A percentile compares a stretch with the other conserved stretches of the same genome.
Conservation (phyloP, 2,888 invertebrate species). For the Lobophora halterata region DNA sequence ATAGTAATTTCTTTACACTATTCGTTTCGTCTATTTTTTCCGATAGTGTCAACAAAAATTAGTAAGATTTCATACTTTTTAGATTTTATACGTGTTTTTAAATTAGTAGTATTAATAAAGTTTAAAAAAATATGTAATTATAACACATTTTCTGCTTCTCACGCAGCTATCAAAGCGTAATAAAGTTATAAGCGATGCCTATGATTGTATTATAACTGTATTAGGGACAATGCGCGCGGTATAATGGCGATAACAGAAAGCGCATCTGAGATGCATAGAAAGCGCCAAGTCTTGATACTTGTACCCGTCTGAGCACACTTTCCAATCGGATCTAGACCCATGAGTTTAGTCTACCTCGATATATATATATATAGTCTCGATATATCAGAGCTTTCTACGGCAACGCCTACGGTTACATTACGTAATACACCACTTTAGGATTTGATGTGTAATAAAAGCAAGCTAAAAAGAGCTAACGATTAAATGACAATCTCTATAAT, state of each 20-base stretch:
- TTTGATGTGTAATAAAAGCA: background rate
- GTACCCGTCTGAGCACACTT: slow-evolving; percentile 68
- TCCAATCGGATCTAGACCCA: slow-evolving; percentile 60
- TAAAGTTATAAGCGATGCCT: too few species aligned
- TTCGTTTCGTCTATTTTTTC: too few species aligned
- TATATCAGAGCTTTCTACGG: slow-evolving; percentile 65
- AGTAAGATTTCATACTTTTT: too few species aligned
- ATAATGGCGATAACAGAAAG: slow-evolving; percentile 64
- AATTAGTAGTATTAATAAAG: too few species aligned
- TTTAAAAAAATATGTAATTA: too few species aligned
- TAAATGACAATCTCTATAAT: too few species aligned
- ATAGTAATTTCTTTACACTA: too few species aligned
- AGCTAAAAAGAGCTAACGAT: background rate
- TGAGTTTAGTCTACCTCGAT: slow-evolving; percentile 42
- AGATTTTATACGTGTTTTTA: too few species aligned
- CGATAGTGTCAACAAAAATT: too few species aligned
- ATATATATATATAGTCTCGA: slow-evolving; percentile 48
- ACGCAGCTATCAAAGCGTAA: too few species aligned
- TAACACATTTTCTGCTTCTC: too few species aligned
- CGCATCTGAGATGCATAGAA: slow-evolving; percentile 54
- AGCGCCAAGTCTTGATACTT: slow-evolving; percentile 46
- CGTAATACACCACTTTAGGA: slow-evolving; percentile 3
- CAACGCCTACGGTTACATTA: slow-evolving; percentile 12
- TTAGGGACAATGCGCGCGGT: slow-evolving; percentile 44
- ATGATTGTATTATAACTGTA: slow-evolving; percentile 26